These are phyloP conservation scores for Lacerta viridis DNA, from an alignment of 2,797 vertebrate species.

Conservation along the genomic window DNA sequence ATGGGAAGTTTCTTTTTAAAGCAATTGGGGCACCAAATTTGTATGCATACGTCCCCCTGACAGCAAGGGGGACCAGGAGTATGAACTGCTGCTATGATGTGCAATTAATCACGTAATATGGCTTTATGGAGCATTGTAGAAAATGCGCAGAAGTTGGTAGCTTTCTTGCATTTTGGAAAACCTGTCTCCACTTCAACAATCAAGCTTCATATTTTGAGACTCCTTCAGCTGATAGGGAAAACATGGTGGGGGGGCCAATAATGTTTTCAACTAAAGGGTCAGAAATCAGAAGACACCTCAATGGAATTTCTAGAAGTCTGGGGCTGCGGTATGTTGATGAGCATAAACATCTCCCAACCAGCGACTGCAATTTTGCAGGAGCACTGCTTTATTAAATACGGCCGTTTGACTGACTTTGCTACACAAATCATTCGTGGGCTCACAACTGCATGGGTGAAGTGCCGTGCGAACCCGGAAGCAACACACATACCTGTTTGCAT, in stretches of 20 bases:
- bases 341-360: not conserved
- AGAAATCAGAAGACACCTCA: not conserved
- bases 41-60: not conserved
- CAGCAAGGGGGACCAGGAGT: not conserved
- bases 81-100: not conserved
- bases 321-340: not conserved
- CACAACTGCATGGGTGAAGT: not conserved
- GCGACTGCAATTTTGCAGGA: not conserved
- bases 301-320: not conserved
- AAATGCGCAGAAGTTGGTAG: not conserved
- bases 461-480: not conserved
- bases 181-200: not conserved
- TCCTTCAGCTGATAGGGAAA: not conserved
- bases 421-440: not conserved
- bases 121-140: conserved; percentile 1
- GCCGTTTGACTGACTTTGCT: not conserved
- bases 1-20: not conserved
- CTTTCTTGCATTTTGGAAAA: not conserved
- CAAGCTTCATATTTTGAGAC: not conserved
- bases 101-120: conserved; percentile 3
- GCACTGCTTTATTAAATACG: not conserved
- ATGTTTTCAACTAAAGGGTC: not conserved
- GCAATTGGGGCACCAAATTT: not conserved
- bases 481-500: not conserved
- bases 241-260: not conserved